Percentiles rank a stretch among this genome's conserved stretches.
phyloP scores from a whole-genome alignment of 2,113 vertebrate genomes.

The Dasyurus viverrinus region DNA sequence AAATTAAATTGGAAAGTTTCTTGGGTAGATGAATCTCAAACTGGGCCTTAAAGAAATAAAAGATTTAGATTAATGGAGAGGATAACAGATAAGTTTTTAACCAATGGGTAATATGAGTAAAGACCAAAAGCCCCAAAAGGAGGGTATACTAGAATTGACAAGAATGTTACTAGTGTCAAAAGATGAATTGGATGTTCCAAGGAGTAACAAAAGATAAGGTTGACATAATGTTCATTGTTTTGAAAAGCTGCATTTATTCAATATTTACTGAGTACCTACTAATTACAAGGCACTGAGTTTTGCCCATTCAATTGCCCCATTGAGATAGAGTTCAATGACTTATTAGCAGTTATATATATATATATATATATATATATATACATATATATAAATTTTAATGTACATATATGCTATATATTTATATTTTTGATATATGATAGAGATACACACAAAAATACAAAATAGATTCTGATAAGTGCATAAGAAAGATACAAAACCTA shows the following conservation, averaged over 20 bases:
- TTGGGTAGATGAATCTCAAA: neutral
- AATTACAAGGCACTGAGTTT: neutral
- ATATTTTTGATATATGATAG: too few relatives aligned
- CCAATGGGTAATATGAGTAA: neutral
- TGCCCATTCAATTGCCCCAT: neutral
- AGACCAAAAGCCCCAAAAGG: neutral
- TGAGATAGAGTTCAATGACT: neutral
- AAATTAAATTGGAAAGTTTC: neutral
- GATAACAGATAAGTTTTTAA: neutral
- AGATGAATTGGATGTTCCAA: neutral
- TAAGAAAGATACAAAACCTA: neutral
- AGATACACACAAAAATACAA: neutral
- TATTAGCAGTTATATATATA: too few relatives aligned
- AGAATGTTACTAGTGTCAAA: neutral
- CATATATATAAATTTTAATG: too few relatives aligned
- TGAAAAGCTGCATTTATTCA: neutral
- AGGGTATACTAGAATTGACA: neutral
- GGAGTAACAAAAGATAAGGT: neutral
- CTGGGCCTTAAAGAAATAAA: neutral
- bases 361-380: too few relatives aligned
- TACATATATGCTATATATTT: too few relatives aligned
- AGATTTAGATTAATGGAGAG: neutral
- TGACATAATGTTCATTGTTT: neutral
- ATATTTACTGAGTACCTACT: neutral
- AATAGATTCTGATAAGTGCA: neutral